phyloP scores from a whole-genome alignment of 1,140 invertebrate species.

The Carcinoscorpius rotundicauda region DNA sequence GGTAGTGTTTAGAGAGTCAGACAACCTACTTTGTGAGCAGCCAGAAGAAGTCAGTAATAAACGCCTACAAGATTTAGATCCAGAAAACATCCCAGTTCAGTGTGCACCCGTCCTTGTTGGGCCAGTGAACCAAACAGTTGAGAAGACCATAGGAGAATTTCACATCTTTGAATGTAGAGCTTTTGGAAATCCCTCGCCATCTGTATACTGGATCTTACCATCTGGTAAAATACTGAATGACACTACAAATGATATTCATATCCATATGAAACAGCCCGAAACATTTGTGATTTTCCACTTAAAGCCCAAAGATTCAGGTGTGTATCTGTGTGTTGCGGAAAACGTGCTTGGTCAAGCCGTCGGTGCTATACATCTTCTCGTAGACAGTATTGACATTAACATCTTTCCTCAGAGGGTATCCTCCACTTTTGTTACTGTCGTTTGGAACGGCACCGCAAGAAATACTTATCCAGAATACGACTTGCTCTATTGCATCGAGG shows the following conservation, averaged over 20 bases:
- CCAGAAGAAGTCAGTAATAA: constrained; percentile 25
- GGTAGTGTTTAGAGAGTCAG: constrained; percentile 26
- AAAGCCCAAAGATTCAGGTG: constrained; percentile 25
- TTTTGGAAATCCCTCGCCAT: constrained; percentile 33
- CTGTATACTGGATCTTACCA: constrained; percentile 36
- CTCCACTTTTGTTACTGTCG: constrained; percentile 35
- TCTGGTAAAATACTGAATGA: constrained; percentile 30
- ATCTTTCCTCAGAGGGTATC: constrained; percentile 30
- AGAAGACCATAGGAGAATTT: constrained; percentile 33
- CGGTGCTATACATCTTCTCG: constrained; percentile 23
- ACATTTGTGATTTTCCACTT: constrained; percentile 31
- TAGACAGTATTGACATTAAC: constrained; percentile 34
- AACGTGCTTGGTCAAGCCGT: constrained; percentile 22
- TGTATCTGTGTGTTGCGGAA: constrained; percentile 28
- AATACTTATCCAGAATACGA: constrained; percentile 33
- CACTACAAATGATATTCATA: constrained; percentile 25
- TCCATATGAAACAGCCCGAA: constrained; percentile 28
- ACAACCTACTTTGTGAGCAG: constrained; percentile 30
- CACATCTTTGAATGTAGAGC: constrained; percentile 36
- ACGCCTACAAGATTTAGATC: constrained; percentile 28
- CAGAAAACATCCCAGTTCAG: constrained; percentile 24
- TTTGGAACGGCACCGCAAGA: constrained; percentile 37
- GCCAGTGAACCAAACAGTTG: constrained; percentile 27
- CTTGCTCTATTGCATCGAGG: constrained; percentile 29
- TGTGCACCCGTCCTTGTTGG: constrained; percentile 32